Conservation (phyloP, 2,888 invertebrate genomes). For the Melieria omissa region DNA sequence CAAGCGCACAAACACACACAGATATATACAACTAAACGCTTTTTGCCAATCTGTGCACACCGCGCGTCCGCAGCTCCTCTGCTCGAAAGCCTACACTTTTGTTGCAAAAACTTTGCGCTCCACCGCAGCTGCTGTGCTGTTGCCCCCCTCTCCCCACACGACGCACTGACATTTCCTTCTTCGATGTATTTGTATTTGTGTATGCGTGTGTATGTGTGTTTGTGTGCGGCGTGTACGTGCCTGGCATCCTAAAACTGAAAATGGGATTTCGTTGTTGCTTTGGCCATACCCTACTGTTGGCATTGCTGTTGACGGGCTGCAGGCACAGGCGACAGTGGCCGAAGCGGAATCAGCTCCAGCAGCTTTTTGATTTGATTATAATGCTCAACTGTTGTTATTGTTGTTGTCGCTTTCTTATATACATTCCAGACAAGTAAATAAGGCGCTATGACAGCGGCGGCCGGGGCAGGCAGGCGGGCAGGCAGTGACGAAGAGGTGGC, state of each 20-base stretch:
- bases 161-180: too few species aligned
- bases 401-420: conserved; percentile 8
- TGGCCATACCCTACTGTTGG: too few species aligned
- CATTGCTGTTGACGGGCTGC: neutral
- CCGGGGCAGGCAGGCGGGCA: too few species aligned
- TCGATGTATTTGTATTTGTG: neutral
- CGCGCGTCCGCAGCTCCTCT: conserved; percentile 3
- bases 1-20: conserved; percentile 51
- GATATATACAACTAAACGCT: neutral
- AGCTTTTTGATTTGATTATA: conserved; percentile 23
- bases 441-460: too few species aligned
- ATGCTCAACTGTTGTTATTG: conserved; percentile 22
- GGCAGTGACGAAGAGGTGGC: too few species aligned
- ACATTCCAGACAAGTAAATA: conserved; percentile 3
- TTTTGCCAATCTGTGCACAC: conserved; percentile 31
- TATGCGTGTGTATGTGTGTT: neutral
- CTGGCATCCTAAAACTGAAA: conserved; percentile 26
- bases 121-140: neutral
- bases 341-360: conserved; percentile 4
- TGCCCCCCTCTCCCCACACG: too few species aligned
- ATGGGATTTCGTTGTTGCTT: conserved; percentile 10
- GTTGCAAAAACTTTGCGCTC: conserved; percentile 22
- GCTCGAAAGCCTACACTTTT: conserved; percentile 17
- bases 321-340: neutral
- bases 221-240: conserved; percentile 16